These are phyloP conservation scores for Aspidiotus destructor DNA, from an alignment of 2,888 invertebrate genomes.

Conservation along the genomic window DNA sequence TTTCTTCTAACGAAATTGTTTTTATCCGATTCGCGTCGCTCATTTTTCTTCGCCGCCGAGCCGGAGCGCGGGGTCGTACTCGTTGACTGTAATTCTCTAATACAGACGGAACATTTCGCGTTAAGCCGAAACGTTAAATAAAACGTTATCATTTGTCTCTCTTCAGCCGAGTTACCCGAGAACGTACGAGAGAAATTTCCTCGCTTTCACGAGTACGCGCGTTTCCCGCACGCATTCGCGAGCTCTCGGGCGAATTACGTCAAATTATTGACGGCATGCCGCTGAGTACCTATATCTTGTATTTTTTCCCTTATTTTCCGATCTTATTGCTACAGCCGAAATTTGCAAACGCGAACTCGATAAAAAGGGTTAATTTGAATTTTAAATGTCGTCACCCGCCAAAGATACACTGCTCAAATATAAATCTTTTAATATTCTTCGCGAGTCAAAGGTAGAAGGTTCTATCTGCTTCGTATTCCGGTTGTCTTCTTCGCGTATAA, in stretches of 20 bases:
- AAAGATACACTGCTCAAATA: no score
- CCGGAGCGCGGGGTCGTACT: background rate
- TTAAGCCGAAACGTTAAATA: conserved; percentile 7
- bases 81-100: conserved; percentile 1
- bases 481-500: no score
- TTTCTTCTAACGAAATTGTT: background rate
- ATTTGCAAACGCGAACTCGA: background rate
- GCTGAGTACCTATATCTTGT: no score
- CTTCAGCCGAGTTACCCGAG: background rate
- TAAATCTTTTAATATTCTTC: no score
- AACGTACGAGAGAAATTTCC: background rate
- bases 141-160: conserved; percentile 17
- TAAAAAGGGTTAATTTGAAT: conserved; percentile 4
- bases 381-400: background rate
- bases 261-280: no score
- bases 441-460: no score
- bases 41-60: background rate
- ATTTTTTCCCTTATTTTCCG: no score
- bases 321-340: no score
- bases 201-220: background rate
- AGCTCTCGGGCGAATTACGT: no score
- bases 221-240: background rate
- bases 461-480: no score
- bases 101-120: background rate
- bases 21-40: background rate